Percentiles rank a stretch among this genome's conserved stretches.
These are phyloP conservation scores for Melitaea athalia DNA, from an alignment of 2,888 invertebrate species.

Conservation along the genomic window DNA sequence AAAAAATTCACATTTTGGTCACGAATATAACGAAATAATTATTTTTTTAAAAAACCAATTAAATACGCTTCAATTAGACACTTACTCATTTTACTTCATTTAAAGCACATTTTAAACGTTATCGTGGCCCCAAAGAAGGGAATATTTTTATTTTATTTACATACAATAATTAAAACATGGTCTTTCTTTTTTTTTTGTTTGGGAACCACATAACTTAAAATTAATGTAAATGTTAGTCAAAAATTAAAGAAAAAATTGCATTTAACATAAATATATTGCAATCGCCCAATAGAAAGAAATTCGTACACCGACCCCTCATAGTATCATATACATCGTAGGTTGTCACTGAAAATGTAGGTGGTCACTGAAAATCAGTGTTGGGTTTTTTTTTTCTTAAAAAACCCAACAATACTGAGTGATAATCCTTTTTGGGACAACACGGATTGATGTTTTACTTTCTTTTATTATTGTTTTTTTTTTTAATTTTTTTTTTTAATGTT, in stretches of 20 bases:
- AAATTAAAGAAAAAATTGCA: constrained; percentile 32
- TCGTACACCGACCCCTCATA: no score
- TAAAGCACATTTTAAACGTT: constrained; percentile 38
- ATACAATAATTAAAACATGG: constrained; percentile 14
- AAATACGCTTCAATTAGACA: constrained; percentile 3
- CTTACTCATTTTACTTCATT: constrained; percentile 8
- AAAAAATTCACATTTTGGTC: constrained; percentile 32
- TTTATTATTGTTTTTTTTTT: no score
- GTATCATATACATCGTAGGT: no score
- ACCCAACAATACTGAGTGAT: no score
- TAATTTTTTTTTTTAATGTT: no score
- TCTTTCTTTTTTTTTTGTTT: neutral
- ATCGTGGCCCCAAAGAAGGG: constrained; percentile 37
- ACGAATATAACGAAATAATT: constrained; percentile 23
- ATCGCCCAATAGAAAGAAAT: no score
- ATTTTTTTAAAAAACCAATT: neutral
- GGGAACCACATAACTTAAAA: constrained; percentile 32
- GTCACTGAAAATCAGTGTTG: no score
- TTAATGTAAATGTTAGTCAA: constrained; percentile 33
- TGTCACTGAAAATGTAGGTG: no score
- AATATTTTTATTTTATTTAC: constrained; percentile 26
- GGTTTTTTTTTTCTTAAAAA: no score
- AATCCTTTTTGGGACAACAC: no score
- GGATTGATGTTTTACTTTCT: no score
- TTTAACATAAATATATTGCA: no score